A percentile compares a stretch with the other conserved stretches of the same genome.
Evolutionary conservation across 2,888 invertebrate genomes (phyloP).

Genomic region (Caenorhabditis sp.): DNA sequence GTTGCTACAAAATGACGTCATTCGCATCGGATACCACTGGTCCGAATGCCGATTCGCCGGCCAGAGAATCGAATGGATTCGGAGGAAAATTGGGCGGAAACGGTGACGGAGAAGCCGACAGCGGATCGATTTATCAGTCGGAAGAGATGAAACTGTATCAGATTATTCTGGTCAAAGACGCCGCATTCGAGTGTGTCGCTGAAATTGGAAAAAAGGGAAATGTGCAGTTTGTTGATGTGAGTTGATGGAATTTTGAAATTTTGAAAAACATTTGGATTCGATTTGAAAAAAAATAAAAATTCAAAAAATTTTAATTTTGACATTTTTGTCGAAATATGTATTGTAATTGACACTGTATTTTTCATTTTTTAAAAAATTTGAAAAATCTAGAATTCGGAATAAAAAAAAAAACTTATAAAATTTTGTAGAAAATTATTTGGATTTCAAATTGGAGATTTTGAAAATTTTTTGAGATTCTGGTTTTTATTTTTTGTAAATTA

Average conservation of each 20-base stretch:
- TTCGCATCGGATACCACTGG: not conserved
- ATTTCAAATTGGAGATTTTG: not conserved
- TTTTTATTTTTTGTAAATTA: too few species aligned
- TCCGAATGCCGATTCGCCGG: not conserved
- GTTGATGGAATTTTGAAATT: too few species aligned
- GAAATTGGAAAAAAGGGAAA: conserved; percentile 74
- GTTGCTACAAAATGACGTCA: not conserved
- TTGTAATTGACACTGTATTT: not conserved
- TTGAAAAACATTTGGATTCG: too few species aligned
- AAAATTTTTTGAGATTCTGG: not conserved
- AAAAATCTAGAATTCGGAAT: too few species aligned
- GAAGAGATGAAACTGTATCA: conserved; percentile 76
- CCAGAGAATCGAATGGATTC: not conserved
- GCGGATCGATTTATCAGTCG: conserved; percentile 53
- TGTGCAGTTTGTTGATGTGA: conserved; percentile 79
- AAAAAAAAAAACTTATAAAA: too few species aligned
- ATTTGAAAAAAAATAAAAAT: too few species aligned
- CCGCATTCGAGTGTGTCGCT: conserved; percentile 76
- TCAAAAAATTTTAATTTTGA: not conserved
- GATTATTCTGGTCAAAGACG: conserved; percentile 77
- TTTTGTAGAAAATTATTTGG: not conserved
- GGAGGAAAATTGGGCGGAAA: too few species aligned
- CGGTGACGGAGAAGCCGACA: not conserved
- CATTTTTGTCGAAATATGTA: not conserved
- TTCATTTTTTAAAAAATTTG: not conserved